Percentiles rank a stretch among this genome's conserved stretches.
These are phyloP conservation scores for Brachyistius frenatus DNA, from an alignment of 2,113 vertebrate species.

Conservation along the genomic window DNA sequence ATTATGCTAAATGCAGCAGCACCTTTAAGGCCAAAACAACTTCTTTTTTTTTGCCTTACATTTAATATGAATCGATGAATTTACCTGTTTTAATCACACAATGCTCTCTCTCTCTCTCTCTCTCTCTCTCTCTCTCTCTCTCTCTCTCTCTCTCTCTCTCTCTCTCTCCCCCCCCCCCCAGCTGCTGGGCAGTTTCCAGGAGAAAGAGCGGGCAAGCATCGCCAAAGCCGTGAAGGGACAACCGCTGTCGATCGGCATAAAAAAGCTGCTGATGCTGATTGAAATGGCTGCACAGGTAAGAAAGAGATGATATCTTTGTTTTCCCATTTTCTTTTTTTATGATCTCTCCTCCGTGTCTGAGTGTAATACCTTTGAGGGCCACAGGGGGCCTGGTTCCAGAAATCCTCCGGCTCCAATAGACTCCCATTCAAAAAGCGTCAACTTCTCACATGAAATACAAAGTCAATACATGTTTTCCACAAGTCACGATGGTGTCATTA, in stretches of 20 bases:
- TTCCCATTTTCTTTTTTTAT: too few relatives aligned
- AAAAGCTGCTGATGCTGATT: conserved; percentile 97
- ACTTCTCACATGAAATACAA: too few relatives aligned
- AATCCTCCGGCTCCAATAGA: too few relatives aligned
- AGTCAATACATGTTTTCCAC: too few relatives aligned
- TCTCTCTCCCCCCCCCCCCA: conserved; percentile 54
- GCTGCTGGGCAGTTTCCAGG: conserved; percentile 95
- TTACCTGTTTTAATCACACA: background rate
- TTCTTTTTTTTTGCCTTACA: background rate
- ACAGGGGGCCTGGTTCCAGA: too few relatives aligned
- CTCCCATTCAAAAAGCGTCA: too few relatives aligned
- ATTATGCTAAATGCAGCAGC: background rate
- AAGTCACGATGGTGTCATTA: too few relatives aligned
- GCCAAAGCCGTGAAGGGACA: conserved; percentile 88
- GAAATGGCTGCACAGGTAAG: conserved; percentile 96
- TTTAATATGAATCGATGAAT: background rate
- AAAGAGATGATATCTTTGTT: background rate
- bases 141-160: background rate
- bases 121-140: background rate
- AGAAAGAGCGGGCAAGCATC: conserved; percentile 90
- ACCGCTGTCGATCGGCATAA: conserved; percentile 93
- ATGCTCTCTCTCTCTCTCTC: background rate
- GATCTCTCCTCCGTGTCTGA: too few relatives aligned
- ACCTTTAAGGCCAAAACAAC: background rate
- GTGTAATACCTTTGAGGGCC: too few relatives aligned